Conservation (phyloP, 2,113 vertebrate genomes). For the Ctenodactylus gundi region DNA sequence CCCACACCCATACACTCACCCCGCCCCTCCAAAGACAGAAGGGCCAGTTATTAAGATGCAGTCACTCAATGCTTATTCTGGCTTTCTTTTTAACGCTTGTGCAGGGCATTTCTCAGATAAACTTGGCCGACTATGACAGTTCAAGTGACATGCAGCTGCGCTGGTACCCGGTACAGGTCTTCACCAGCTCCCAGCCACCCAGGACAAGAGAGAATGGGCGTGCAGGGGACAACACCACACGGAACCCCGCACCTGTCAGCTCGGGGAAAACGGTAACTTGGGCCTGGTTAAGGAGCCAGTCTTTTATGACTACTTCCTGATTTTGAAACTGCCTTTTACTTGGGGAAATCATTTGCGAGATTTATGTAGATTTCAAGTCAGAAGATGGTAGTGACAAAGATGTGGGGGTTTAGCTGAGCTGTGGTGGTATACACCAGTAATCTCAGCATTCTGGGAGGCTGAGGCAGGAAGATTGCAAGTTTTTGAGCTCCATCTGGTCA, state of each 20-base stretch:
- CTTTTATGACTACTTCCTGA: neutral
- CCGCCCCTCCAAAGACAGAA: too few relatives aligned
- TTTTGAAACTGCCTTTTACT: neutral
- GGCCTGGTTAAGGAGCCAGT: neutral
- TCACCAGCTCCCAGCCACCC: slow-evolving; percentile 84
- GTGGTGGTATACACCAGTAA: too few relatives aligned
- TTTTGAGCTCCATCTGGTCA: too few relatives aligned
- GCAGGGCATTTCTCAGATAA: slow-evolving; percentile 93
- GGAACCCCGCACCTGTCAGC: slow-evolving; percentile 67
- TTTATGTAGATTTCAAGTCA: neutral
- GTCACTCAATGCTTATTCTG: neutral
- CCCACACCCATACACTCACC: too few relatives aligned
- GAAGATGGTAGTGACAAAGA: neutral
- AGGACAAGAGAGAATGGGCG: slow-evolving; percentile 79
- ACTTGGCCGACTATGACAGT: slow-evolving; percentile 87
- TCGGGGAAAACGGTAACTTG: slow-evolving; percentile 84
- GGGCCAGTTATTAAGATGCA: neutral
- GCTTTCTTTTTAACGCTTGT: slow-evolving; percentile 42
- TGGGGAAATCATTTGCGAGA: neutral
- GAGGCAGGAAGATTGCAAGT: too few relatives aligned
- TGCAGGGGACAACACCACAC: slow-evolving; percentile 71
- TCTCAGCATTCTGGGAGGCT: too few relatives aligned
- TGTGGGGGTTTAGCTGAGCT: too few relatives aligned
- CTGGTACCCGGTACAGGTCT: slow-evolving; percentile 92
- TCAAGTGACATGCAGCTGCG: slow-evolving; percentile 92